These are phyloP conservation scores for Brotula barbata DNA, from an alignment of 2,797 vertebrate genomes.

Conservation along the genomic window DNA sequence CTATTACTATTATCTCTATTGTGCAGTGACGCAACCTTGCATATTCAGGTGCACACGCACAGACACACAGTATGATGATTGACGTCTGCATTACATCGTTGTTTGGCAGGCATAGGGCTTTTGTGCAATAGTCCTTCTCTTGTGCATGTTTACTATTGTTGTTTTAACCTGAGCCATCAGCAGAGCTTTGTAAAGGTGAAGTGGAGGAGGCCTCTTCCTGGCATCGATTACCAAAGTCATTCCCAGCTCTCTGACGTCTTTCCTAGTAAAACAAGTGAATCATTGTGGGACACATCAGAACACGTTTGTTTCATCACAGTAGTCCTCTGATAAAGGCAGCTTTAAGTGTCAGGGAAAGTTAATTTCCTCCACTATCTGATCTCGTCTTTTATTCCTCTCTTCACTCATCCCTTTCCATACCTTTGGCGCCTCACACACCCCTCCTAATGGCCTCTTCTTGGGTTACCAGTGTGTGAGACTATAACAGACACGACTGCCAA, in stretches of 20 bases:
- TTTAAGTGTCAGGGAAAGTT: conserved; percentile 7
- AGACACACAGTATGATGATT: too few species aligned
- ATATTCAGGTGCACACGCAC: too few species aligned
- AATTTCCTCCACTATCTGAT: conserved; percentile 1
- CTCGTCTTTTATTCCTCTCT: background rate
- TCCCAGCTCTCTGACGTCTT: conserved; percentile 79
- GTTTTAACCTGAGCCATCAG: conserved; percentile 84
- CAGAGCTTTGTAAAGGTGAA: conserved; percentile 82
- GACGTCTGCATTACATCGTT: too few species aligned
- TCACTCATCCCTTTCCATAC: conserved; percentile 21
- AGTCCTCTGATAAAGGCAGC: background rate
- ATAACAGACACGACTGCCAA: conserved; percentile 52
- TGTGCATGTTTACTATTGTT: conserved; percentile 25
- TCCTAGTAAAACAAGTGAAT: conserved; percentile 71
- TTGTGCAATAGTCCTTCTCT: conserved; percentile 5
- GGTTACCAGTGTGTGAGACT: conserved; percentile 40
- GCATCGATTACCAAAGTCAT: conserved; percentile 87
- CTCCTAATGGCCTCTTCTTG: conserved; percentile 47
- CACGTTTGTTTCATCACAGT: background rate
- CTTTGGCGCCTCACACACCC: conserved; percentile 26
- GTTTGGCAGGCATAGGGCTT: too few species aligned
- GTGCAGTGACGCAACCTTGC: too few species aligned
- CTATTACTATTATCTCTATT: background rate
- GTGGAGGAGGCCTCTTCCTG: conserved; percentile 78
- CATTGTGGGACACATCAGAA: conserved; percentile 21